phyloP scores from a whole-genome alignment of 2,888 invertebrate species.

The Melanchra persicariae region DNA sequence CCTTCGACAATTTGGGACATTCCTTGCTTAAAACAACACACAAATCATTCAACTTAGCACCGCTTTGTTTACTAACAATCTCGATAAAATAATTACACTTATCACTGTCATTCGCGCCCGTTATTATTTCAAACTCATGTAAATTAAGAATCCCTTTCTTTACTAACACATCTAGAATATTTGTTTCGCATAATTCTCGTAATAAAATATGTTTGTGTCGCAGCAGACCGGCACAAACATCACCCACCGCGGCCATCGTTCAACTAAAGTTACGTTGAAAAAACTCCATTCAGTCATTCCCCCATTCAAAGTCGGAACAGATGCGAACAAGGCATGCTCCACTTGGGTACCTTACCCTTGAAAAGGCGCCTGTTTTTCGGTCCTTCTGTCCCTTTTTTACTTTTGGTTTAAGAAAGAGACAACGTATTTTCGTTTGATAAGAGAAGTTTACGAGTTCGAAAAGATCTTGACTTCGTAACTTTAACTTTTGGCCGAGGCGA shows the following conservation, averaged over 20 bases:
- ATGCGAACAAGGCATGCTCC: slow-evolving; percentile 65
- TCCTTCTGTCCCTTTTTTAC: slow-evolving; percentile 43
- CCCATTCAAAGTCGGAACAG: slow-evolving; percentile 73
- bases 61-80: slow-evolving; percentile 92
- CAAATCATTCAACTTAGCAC: slow-evolving; percentile 91
- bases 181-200: slow-evolving; percentile 91
- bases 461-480: slow-evolving; percentile 13
- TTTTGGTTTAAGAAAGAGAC: slow-evolving; percentile 33
- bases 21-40: slow-evolving; percentile 91
- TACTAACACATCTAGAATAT: slow-evolving; percentile 91
- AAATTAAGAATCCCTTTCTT: slow-evolving; percentile 92
- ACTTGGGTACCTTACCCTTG: slow-evolving; percentile 65
- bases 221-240: slow-evolving; percentile 91
- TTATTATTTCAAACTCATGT: slow-evolving; percentile 91
- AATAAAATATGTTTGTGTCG: slow-evolving; percentile 92
- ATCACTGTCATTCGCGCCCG: slow-evolving; percentile 85
- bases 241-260: slow-evolving; percentile 89
- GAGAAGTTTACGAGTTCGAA: slow-evolving; percentile 42
- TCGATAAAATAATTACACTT: slow-evolving; percentile 92
- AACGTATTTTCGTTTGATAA: slow-evolving; percentile 43
- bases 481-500: slow-evolving; percentile 13
- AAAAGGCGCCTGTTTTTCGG: slow-evolving; percentile 57
- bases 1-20: slow-evolving; percentile 92
- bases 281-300: slow-evolving; percentile 69
- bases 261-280: slow-evolving; percentile 73